phyloP scores from a whole-genome alignment of 2,888 invertebrate genomes.

The Punctoribates punctum region DNA sequence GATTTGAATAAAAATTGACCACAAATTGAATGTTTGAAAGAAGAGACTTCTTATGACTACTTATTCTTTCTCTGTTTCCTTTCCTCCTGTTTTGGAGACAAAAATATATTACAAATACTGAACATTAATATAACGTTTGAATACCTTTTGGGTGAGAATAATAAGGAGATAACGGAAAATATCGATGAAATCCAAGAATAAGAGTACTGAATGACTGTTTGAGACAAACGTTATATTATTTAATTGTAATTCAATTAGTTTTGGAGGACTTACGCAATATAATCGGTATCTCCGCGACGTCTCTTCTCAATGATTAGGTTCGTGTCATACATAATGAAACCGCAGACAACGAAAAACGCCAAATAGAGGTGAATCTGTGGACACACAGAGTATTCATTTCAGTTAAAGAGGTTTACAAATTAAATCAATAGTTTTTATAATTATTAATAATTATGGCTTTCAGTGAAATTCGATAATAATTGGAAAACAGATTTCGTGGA shows the following conservation, averaged over 20 bases:
- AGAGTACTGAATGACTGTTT: slow-evolving; percentile 71
- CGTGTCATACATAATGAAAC: slow-evolving; percentile 94
- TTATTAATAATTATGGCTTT: no score
- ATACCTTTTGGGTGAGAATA: slow-evolving; percentile 68
- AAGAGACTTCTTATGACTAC: no score
- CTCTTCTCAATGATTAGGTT: slow-evolving; percentile 91
- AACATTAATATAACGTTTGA: not conserved
- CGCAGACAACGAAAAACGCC: slow-evolving; percentile 86
- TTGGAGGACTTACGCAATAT: slow-evolving; percentile 59
- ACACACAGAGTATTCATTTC: no score
- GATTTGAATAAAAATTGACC: not conserved
- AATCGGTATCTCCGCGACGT: slow-evolving; percentile 84
- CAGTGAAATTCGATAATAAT: no score
- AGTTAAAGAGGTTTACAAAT: no score
- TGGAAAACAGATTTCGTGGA: no score
- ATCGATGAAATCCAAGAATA: slow-evolving; percentile 91
- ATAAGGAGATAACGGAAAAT: slow-evolving; percentile 87
- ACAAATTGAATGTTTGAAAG: not conserved
- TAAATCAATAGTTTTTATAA: not conserved
- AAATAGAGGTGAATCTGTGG: slow-evolving; percentile 70
- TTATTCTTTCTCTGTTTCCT: slow-evolving; percentile 7
- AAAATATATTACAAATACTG: not conserved
- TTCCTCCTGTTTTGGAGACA: not conserved
- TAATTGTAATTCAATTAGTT: no score
- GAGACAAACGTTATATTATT: not conserved